Evolutionary conservation across 1,140 invertebrate species (phyloP).

Genomic region (Dermatophagoides farinae): DNA sequence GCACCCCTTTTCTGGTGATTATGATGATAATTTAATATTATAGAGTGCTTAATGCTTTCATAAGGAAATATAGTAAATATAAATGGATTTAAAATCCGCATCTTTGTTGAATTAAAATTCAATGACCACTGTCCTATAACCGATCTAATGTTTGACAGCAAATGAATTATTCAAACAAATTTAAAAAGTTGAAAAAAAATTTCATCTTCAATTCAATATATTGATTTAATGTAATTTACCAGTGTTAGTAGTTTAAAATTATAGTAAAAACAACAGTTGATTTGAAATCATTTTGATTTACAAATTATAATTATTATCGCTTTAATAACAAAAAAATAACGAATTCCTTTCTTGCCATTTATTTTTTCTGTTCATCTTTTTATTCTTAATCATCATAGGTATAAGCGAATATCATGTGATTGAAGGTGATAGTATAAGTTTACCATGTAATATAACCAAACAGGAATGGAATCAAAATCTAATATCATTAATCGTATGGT

Average conservation of each 20-base stretch:
- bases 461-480: slow-evolving; percentile 41
- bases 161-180: neutral
- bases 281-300: neutral
- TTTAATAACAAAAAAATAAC: too few species aligned
- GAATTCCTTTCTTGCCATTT: neutral
- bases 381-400: slow-evolving; percentile 12
- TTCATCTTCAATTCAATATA: neutral
- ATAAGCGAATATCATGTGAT: slow-evolving; percentile 32
- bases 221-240: too few species aligned
- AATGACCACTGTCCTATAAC: too few species aligned
- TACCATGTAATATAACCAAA: slow-evolving; percentile 60
- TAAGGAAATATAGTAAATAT: too few species aligned
- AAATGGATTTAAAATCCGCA: too few species aligned
- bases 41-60: too few species aligned
- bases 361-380: neutral
- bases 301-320: neutral
- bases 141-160: too few species aligned
- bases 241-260: too few species aligned
- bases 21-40: too few species aligned
- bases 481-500: slow-evolving; percentile 62
- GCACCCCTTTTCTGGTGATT: too few species aligned
- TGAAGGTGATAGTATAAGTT: slow-evolving; percentile 44
- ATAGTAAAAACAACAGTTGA: neutral
- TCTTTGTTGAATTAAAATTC: too few species aligned
- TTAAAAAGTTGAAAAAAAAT: neutral